phyloP scores from a whole-genome alignment of 1,140 invertebrate species.

The Oncopeltus fasciatus region DNA sequence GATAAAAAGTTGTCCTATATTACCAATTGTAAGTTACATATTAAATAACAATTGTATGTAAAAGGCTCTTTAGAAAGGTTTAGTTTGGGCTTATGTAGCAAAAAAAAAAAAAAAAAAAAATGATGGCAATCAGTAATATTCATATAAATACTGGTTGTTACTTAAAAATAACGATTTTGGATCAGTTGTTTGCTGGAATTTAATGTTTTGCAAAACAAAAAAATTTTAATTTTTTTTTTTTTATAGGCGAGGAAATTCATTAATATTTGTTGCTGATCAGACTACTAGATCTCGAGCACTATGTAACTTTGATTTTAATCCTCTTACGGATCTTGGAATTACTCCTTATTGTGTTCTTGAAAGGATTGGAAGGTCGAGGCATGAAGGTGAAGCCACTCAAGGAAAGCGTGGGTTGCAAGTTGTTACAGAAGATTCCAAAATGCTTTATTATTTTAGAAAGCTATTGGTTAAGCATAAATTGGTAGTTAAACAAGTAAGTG shows the following conservation, averaged over 20 bases:
- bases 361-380: conserved; percentile 54
- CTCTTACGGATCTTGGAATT: conserved; percentile 37
- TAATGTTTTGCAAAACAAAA: no score
- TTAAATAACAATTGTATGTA: neutral
- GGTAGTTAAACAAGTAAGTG: conserved; percentile 49
- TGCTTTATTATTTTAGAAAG: conserved; percentile 51
- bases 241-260: conserved; percentile 38
- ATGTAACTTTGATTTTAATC: conserved; percentile 35
- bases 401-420: conserved; percentile 42
- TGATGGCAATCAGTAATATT: no score
- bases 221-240: conserved; percentile 16
- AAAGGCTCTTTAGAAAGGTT: no score
- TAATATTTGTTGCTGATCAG: conserved; percentile 62
- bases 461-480: conserved; percentile 40
- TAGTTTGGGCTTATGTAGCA: no score
- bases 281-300: conserved; percentile 40
- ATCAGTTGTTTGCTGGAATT: no score
- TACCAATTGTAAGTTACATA: neutral
- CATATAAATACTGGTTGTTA: no score
- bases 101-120: no score
- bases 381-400: conserved; percentile 52
- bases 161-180: no score
- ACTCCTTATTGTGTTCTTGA: conserved; percentile 60
- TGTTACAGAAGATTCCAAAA: conserved; percentile 43
- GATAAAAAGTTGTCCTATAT: neutral